These are phyloP conservation scores for Ascidia mentula DNA, from an alignment of 23 tunicate genomes.

Conservation along the genomic window DNA sequence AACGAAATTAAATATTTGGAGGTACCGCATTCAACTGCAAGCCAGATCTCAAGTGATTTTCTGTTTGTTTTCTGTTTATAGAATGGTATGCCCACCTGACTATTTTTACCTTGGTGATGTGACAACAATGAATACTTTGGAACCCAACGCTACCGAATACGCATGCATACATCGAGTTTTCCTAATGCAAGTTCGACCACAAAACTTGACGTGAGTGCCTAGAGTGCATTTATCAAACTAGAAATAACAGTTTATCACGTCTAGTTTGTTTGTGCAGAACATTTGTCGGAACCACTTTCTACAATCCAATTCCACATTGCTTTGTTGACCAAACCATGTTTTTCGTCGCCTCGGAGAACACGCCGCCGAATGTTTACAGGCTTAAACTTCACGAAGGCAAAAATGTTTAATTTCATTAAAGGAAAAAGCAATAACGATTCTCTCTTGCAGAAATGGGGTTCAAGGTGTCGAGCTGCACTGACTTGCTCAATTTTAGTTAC, in stretches of 20 bases:
- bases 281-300: background rate
- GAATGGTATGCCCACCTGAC: background rate
- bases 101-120: background rate
- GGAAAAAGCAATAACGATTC: background rate
- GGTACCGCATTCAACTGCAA: background rate
- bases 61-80: background rate
- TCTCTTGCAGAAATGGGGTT: background rate
- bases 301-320: background rate
- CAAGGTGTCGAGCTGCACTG: background rate
- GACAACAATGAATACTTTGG: background rate
- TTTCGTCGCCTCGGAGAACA: background rate
- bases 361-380: background rate
- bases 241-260: too few relatives aligned
- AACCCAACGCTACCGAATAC: background rate
- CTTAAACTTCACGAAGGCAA: background rate
- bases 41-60: background rate
- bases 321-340: background rate
- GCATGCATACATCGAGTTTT: background rate
- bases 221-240: too few relatives aligned
- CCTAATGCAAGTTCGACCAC: background rate
- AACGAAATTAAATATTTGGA: background rate
- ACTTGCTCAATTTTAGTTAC: background rate
- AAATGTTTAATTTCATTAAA: too few relatives aligned
- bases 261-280: too few relatives aligned
- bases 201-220: background rate